phyloP scores from a whole-genome alignment of 2,888 invertebrate species.

The Eilema caniola region DNA sequence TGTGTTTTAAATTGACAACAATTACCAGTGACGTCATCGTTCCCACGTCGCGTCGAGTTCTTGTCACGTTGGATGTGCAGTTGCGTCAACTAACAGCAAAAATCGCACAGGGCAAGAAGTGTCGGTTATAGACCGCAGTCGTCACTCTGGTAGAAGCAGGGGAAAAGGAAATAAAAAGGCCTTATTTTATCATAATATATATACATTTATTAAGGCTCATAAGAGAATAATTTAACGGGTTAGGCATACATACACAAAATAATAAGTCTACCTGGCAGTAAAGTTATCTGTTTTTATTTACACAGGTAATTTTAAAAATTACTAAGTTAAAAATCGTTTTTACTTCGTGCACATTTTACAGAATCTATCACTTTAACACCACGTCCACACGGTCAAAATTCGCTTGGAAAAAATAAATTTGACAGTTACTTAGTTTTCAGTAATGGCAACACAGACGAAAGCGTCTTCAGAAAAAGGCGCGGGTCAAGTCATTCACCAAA shows the following conservation, averaged over 20 bases:
- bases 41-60: too few species aligned
- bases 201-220: not conserved
- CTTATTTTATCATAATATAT: conserved; percentile 1
- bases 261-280: not conserved
- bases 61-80: too few species aligned
- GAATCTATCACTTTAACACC: not conserved
- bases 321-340: not conserved
- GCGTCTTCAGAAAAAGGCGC: not conserved
- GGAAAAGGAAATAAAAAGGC: not conserved
- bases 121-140: too few species aligned
- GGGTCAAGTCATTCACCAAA: not conserved
- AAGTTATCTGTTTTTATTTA: not conserved
- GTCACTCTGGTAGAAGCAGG: too few species aligned
- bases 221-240: not conserved
- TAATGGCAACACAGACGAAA: not conserved
- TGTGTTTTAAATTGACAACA: too few species aligned
- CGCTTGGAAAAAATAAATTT: not conserved
- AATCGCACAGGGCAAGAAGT: too few species aligned
- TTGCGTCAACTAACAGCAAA: too few species aligned
- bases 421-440: not conserved
- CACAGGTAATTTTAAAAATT: not conserved
- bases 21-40: too few species aligned
- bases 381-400: not conserved
- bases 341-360: not conserved
- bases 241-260: conserved; percentile 1